Evolutionary conservation across 2,797 vertebrate genomes (phyloP), one percentile per base, ranked within the genome.

Genomic region (Emys orbicularis): DNA sequence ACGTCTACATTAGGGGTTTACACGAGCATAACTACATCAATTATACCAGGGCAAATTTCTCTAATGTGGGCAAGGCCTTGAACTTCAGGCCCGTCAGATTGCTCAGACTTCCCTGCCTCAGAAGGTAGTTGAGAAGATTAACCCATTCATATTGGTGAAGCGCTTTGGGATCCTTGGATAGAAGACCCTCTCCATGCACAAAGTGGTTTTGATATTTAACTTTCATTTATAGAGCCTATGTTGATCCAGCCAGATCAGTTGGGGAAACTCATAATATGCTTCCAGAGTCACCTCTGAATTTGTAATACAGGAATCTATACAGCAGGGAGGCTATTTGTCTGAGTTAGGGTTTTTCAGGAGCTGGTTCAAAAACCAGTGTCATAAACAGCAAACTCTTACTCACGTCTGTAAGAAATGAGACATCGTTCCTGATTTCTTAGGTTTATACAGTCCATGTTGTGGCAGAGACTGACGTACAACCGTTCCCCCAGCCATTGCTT

Each of bases 361-460:
- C 25, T 4, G 7, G 25, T 57, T 34, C 72, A 16, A 11, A 1
- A 29, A 7, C 37, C 65, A 12, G 74, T 44, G 7, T 31, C 4
- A 27, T 27, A 56, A 61, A 16, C 84, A 2, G 6, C 0, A 0
- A 0, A 83, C 81, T 61, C n/a, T 65, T 41, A 1, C 29, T 41
- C 12, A 19, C 41, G 15, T 23, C 0, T 3, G 47, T 57, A 27
- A 41, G 44, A 16, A 7, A 47, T 12, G 5, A 82, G 16, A 12
- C 80, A 34, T 0, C 41, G 2, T 3, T 89, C 44, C 54, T 59
- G 9, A 1, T 3, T 13, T 74, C 34, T 25, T 15, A 0, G 3
- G 5, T n/a, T 15, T 31, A 19, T 12, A 41, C 52, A 2, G 0
- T 2, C 47, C 74, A 0, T 0, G 0, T 21, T 11, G 4, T 1